Evolutionary conservation across 2,797 vertebrate genomes (phyloP), one percentile per base, ranked within the genome.

Genomic region (Macroramphosus scolopax): DNA sequence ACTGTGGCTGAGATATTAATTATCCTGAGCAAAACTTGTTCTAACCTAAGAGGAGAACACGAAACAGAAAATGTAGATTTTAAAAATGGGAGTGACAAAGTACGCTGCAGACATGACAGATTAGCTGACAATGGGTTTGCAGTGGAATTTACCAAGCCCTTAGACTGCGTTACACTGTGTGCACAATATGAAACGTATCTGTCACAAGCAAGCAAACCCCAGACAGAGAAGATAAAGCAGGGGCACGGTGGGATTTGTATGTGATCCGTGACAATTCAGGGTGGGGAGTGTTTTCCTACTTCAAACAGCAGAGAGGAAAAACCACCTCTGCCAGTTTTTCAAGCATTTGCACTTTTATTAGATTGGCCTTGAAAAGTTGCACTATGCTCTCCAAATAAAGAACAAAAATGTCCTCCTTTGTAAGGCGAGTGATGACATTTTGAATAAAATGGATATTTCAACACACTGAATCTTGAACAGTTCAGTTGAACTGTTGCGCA

Each of bases 391-490:
- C 14, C 3, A 15, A 56, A 49, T 45, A 36, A 47, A 46, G 54
- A 9, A 12, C 20, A 34, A 60, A 51, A 60, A 44, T 30, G 20
- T 32, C 28, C 16, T 65, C 26, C 42, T 67, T 68, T 48, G 26
- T 62, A 20, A 45, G 38, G 58, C 34, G 66, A 54, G 64, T 38
- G 54, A 75, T 78, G 77, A 73, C 80, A 79, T 83, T 87, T 82
- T 80, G 53, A 76, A 74, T 63, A 34, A 17, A 58, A 34, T 62
- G 68, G 62, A 82, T 84, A 77, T 90, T 90, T 88, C 83, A 86
- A 89, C 75, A 82, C 75, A 82, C 80, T n/a, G n/a, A 56, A 58
- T 80, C 76, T 80, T 85, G 82, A 82, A 86, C 63, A 83, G 68
- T 73, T 78, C 47, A 59, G 77, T 75, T 63, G 53, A 76, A 53